Conservation (phyloP, 2,888 invertebrate species). For the Isotomurus palustris region DNA sequence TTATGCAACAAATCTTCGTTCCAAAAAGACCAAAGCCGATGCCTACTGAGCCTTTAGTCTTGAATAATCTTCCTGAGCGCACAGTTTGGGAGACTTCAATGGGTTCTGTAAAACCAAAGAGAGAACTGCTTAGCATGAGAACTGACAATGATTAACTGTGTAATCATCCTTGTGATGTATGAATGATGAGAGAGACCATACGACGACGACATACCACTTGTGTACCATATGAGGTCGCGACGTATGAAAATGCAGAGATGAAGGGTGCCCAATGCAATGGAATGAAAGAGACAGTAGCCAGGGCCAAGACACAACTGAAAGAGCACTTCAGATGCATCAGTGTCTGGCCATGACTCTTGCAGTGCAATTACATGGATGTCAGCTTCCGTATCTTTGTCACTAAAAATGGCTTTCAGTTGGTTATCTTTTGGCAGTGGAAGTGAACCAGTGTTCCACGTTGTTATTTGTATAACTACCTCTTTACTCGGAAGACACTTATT, state of each 20-base stretch:
- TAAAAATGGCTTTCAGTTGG: conserved; percentile 41
- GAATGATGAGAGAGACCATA: background rate
- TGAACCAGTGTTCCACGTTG: conserved; percentile 97
- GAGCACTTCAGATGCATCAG: conserved; percentile 81
- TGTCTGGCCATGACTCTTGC: conserved; percentile 85
- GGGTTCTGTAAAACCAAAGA: conserved; percentile 55
- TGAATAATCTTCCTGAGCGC: conserved; percentile 79
- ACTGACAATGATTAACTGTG: background rate
- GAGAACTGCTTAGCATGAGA: background rate
- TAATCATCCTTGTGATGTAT: background rate
- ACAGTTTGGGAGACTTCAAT: conserved; percentile 85
- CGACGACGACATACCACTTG: conserved; percentile 58
- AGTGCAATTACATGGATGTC: conserved; percentile 90
- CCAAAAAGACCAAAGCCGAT: conserved; percentile 90
- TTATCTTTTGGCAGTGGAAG: conserved; percentile 54
- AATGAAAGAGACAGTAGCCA: conserved; percentile 84
- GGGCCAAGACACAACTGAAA: conserved; percentile 91
- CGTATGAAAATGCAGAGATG: conserved; percentile 83
- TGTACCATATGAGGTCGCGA: conserved; percentile 92
- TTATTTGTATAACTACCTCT: conserved; percentile 78
- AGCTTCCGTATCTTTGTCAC: conserved; percentile 32
- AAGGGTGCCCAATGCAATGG: conserved; percentile 77
- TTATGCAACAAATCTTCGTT: conserved; percentile 89
- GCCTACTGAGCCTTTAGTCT: conserved; percentile 86
- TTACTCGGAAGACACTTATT: conserved; percentile 72